Evolutionary conservation across 2,797 vertebrate species (phyloP), one percentile per base, ranked within the genome.

Genomic region (Lophotriccus pileatus): DNA sequence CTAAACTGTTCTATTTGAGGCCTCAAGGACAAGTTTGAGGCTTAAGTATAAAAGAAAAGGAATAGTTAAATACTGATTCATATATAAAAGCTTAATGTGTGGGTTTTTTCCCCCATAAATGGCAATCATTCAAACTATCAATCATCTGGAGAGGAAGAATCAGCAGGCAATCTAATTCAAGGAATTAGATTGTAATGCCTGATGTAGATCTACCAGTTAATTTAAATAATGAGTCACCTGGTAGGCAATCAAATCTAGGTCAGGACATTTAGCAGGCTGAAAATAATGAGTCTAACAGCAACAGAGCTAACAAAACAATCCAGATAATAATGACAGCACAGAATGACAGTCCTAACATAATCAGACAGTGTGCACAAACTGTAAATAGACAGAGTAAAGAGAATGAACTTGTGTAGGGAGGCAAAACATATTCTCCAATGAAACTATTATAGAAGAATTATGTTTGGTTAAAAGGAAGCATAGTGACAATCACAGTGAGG

Each of bases 151-250:
- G 93, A 91, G 90, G 89, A 94, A 92, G 93, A 95, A 95, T 90
- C 94, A 96, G 90, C 91, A 81, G 85, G 93, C 91, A 94, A 94
- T 91, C 87, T 92, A 97, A 97, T 96, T 96, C 89, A 89, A 89
- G 86, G 81, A 95, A 97, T 95, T 91, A 89, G 84, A 88, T 92
- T 87, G 84, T 86, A 95, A 93, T 95, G 93, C 76, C 83, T 96
- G 94, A 95, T 97, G 95, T 91, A 93, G 93, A 85, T 93, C 87
- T 92, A 95, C 76, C 47, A 87, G 95, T 97, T 96, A 96, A 96
- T 97, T 96, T 97, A 93, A 97, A 97, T 97, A 96, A 97, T 93
- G 96, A 96, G 89, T 97, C 96, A 97, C 91, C 92, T 95, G 95
- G 91, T 96, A 97, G 89, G 93, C 95, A 95, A 97, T 97, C 96